These are phyloP conservation scores for Caenorhabditis tropicalis DNA, from an alignment of 1,140 invertebrate genomes.

Conservation along the genomic window DNA sequence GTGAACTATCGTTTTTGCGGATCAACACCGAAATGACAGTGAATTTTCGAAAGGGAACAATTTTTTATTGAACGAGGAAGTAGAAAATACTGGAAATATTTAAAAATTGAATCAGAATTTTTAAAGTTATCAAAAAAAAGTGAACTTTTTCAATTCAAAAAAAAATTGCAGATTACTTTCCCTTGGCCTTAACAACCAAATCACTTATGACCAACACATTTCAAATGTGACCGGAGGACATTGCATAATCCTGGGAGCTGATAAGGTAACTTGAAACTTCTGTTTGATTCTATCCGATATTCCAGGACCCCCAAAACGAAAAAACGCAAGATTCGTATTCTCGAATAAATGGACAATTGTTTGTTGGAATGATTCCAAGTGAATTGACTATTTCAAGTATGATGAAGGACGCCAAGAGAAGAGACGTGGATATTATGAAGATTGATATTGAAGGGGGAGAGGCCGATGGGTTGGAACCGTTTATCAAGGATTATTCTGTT, in stretches of 20 bases:
- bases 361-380: background rate
- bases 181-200: background rate
- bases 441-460: background rate
- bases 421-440: background rate
- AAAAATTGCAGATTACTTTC: background rate
- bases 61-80: too few species aligned
- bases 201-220: background rate
- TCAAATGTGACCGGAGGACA: background rate
- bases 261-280: background rate
- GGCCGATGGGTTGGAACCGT: background rate
- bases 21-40: too few species aligned
- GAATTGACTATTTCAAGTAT: background rate
- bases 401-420: background rate
- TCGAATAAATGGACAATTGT: background rate
- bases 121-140: background rate
- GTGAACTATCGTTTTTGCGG: too few species aligned
- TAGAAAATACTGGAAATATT: too few species aligned
- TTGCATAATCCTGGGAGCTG: background rate
- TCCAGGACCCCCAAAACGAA: background rate
- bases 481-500: background rate
- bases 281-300: background rate
- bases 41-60: too few species aligned
- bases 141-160: too few species aligned
- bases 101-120: too few species aligned
- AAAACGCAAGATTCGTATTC: background rate